Base-by-base conservation (phyloP, 2,888 invertebrate species). In the Strigamia maritima region DNA sequence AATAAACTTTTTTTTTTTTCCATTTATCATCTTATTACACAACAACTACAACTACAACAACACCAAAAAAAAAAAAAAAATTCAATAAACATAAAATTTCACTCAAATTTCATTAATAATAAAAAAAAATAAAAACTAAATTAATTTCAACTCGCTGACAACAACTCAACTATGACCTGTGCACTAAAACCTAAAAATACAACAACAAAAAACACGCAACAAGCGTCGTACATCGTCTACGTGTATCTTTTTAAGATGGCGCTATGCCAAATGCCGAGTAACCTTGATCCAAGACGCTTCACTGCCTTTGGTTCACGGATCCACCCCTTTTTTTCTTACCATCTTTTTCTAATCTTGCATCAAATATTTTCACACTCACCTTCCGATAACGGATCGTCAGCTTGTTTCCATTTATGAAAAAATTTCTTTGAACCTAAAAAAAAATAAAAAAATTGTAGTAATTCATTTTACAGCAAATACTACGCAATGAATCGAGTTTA, bases 361-460 rank as follows among this genome's bases (percentile, higher is more conserved):
- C 6, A 76, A 76, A 31, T 38, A 76, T 7, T 28, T 76, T 10
- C 35, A 70, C 26, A 26, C 70, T 80, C 76, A 81, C 81, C 81
- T 38, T 81, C 80, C 54, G 49, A 76, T 14, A 78, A 76, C 16
- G 14, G 35, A n/a, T 81, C 81, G 40, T 79, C 76, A 49, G 76
- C 79, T 77, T 78, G 40, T 44, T 78, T 78, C 81, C 81, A 81
- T 65, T 78, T 80, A 24, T 80, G 79, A 54, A 80, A 80, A n/a
- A 81, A 80, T 70, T 81, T 81, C 22, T 78, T 79, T 79, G 83
- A 82, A 81, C 83, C 81, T 82, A 83, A 80, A 82, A 83, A 83
- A 83, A 81, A 35, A 84, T 82, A 75, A 24, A 19, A 49, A 49
- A 49, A 16, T 10, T 7, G n/a, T 0, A 35, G 0, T 6, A 49